Evolutionary conservation across 2,113 vertebrate genomes (phyloP).

Genomic region (Brachypteracias leptosomus): DNA sequence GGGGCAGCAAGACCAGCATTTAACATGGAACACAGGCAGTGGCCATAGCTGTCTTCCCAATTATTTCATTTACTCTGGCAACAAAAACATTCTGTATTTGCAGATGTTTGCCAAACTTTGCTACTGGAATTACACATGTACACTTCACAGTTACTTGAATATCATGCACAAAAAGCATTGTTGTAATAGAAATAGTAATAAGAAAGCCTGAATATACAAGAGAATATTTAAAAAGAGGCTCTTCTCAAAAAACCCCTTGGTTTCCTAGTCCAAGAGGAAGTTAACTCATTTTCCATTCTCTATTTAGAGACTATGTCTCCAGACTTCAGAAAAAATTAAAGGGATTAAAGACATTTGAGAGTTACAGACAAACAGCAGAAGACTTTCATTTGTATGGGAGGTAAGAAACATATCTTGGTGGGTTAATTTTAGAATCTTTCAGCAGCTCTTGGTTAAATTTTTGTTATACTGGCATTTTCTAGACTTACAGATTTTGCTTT

Average conservation of each 20-base stretch:
- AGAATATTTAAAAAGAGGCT: neutral
- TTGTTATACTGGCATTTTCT: neutral
- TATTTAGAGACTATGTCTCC: neutral
- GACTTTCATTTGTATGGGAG: neutral
- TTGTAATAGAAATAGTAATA: neutral
- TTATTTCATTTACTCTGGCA: neutral
- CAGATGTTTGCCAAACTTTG: neutral
- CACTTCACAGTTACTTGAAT: neutral
- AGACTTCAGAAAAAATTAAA: neutral
- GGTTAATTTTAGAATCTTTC: neutral
- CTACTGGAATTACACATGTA: neutral
- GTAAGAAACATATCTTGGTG: neutral
- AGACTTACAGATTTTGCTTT: neutral
- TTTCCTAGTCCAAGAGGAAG: neutral
- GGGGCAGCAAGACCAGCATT: neutral
- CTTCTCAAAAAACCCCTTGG: neutral
- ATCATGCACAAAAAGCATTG: neutral
- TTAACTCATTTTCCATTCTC: neutral
- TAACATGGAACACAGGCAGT: neutral
- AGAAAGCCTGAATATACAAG: neutral
- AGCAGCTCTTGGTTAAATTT: neutral
- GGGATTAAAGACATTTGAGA: neutral
- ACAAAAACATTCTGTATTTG: neutral
- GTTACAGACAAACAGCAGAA: neutral
- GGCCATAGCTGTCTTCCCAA: neutral